Evolutionary conservation across 1,140 invertebrate species (phyloP), one percentile per base, ranked within the genome.

Genomic region (Anastrepha obliqua): DNA sequence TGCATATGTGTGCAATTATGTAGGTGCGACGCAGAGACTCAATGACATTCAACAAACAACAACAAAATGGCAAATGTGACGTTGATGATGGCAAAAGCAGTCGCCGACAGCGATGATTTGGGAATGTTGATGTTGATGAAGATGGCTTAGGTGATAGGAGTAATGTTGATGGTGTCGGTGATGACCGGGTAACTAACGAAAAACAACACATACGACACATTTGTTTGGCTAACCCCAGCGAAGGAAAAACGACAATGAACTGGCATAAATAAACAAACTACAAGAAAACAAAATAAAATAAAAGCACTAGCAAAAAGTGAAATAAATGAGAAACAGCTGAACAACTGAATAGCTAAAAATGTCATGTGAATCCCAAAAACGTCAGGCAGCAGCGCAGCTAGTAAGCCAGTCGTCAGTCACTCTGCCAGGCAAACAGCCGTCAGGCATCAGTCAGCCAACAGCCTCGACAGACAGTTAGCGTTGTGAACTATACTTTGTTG

Each of bases 321-420:
- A 74, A 74, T 74, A 74, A 74, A 74, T 74, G 67, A 74, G 67
- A 74, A 74, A 47, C 67, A 74, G 67, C 67, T 74, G 67, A 74
- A 70, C 42, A 74, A 74, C 67, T 74, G 67, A 74, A 74, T 6
- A 74, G 42, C 67, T 74, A 74, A 74, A 74, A 74, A 47, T 74
- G 67, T 74, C 67, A 74, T 47, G 67, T 74, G 67, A 74, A 13
- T 74, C 39, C 15, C 42, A 15, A 74, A 74, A 44, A n/a, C 42
- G 15, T 1, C 42, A 47, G 42, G 13, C 67, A 74, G 15, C 67
- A 74, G 39, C 42, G 51, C 64, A 74, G 42, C 65, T 11, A 67
- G 20, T 29, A 67, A 29, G 51, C 51, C 11, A 55, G 51, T 55
- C 51, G 51, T 55, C 51, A 55, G 2, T 55, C 65, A 67, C 3